Conservation (phyloP, 2,888 invertebrate species). For the Schizotus pectinicornis region DNA sequence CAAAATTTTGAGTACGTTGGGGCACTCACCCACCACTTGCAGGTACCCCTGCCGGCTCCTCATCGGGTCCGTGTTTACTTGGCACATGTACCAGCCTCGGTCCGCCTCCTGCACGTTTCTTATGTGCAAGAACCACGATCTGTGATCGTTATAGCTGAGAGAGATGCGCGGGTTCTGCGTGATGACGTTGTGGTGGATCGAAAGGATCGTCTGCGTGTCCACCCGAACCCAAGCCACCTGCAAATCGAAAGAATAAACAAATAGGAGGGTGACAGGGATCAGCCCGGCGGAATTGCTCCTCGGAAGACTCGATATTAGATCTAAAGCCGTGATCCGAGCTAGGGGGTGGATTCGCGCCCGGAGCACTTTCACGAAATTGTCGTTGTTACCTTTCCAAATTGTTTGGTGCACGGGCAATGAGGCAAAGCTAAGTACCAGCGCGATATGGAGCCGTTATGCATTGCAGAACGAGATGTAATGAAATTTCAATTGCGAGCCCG, state of each 20-base stretch:
- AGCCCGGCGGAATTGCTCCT: slow-evolving; percentile 7
- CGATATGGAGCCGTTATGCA: neutral
- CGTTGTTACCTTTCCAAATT: neutral
- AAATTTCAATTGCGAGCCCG: neutral
- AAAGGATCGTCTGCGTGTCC: slow-evolving; percentile 90
- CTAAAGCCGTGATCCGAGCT: slow-evolving; percentile 14
- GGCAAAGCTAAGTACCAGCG: neutral
- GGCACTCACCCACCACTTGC: slow-evolving; percentile 84
- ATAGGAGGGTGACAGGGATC: slow-evolving; percentile 9
- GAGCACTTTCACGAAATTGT: neutral
- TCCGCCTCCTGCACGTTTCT: slow-evolving; percentile 87
- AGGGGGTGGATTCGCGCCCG: neutral
- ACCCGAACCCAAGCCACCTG: slow-evolving; percentile 94
- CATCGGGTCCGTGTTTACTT: slow-evolving; percentile 95
- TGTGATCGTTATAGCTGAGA: slow-evolving; percentile 86
- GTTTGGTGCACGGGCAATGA: neutral
- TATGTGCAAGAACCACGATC: slow-evolving; percentile 91
- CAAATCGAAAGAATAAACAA: slow-evolving; percentile 37
- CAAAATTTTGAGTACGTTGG: neutral
- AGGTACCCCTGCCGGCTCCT: slow-evolving; percentile 86
- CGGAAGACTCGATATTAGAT: slow-evolving; percentile 23
- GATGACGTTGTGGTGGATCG: slow-evolving; percentile 91
- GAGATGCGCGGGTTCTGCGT: slow-evolving; percentile 89
- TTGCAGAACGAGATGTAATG: neutral
- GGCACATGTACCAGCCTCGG: slow-evolving; percentile 92